Base-by-base conservation (phyloP, 1,140 invertebrate genomes). In the Parapsyche elsis region DNA sequence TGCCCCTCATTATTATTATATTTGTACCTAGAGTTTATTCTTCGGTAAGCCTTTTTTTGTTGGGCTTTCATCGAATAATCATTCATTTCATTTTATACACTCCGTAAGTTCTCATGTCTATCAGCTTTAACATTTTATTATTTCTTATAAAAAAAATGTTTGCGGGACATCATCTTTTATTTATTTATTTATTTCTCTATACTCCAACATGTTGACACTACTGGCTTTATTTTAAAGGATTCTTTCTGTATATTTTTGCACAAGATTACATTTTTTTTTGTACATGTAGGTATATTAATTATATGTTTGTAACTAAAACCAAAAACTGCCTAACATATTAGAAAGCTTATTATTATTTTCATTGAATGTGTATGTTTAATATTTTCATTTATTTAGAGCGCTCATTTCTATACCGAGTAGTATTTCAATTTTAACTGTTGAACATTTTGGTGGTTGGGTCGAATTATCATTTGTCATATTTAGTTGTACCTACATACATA, bases 161-260 rank as follows among this genome's bases (percentile, higher is more conserved):
- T 77, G 76, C 71, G 44, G 64, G 44, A 78, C 26, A 71, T 71
- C 24, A n/a, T n/a, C 21, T 71, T 26, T 38, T 38, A 38, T 38
- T 38, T 38, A n/a, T 38, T 38, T 38, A 38, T 38, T 38, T 46
- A 59, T 53, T 77, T 77, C 38, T 77, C 75, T 77, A 57, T 77
- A 78, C 26, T 71, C 77, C 77, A 78, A 78, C 77, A 78, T 78
- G 77, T 78, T 78, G 77, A 78, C 78, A 85, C 79, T 85, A 80
- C 84, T 81, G 81, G 73, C 79, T 85, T 76, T 75, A 19, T 70
- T 26, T 19, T 70, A 57, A 57, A 57, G 19, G 14, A 2, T 67
- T 67, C 10, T 67, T 5, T 67, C 24, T 67, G 24, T 16, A 38
- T 71, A 71, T 71, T 26, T 73, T 73, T n/a, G n/a, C n/a, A n/a